A percentile compares a stretch with the other conserved stretches of the same genome.
Evolutionary conservation across 1,140 invertebrate genomes (phyloP).

Genomic region (Ganaspis sp.): DNA sequence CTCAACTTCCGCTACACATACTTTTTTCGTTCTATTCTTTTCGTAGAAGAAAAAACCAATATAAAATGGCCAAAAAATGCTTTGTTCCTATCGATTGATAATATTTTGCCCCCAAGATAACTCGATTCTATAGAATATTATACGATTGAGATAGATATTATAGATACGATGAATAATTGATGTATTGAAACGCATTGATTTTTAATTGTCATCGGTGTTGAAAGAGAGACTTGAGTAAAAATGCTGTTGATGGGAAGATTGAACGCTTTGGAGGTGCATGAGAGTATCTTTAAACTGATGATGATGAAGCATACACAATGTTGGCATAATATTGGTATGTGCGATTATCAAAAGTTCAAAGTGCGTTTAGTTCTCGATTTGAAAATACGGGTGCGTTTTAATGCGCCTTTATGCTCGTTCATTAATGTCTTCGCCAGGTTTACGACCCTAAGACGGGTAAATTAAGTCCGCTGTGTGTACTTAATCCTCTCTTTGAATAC

Average conservation of each 20-base stretch:
- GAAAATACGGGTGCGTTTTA: slow-evolving; percentile 33
- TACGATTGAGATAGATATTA: too few species aligned
- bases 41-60: too few species aligned
- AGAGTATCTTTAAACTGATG: slow-evolving; percentile 3
- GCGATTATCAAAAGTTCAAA: slow-evolving; percentile 8
- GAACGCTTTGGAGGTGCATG: not conserved
- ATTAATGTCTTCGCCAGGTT: not conserved
- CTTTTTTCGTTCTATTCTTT: not conserved
- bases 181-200: not conserved
- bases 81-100: too few species aligned
- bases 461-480: not conserved
- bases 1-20: not conserved
- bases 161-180: too few species aligned
- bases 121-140: too few species aligned
- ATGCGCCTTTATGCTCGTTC: not conserved
- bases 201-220: not conserved
- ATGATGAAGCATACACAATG: slow-evolving; percentile 8
- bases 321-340: not conserved
- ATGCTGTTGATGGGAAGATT: not conserved
- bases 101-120: too few species aligned
- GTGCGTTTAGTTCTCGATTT: not conserved
- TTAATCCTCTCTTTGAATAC: not conserved
- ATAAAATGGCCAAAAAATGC: too few species aligned
- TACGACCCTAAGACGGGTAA: not conserved
- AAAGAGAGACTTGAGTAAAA: not conserved